Conservation (phyloP, 2,888 invertebrate species). For the Tenodera sinensis region DNA sequence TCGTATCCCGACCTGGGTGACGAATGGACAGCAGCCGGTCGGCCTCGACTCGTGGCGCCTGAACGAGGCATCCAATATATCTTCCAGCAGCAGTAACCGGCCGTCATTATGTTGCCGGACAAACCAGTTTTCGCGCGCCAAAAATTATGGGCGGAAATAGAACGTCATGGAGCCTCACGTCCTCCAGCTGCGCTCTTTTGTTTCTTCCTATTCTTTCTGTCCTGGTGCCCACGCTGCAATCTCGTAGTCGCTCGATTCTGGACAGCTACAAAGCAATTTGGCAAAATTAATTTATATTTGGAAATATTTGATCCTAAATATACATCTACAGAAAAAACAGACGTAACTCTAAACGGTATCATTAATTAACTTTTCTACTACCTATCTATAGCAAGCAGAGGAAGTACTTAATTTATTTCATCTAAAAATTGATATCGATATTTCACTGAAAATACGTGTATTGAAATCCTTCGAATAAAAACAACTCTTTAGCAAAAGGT, state of each 20-base stretch:
- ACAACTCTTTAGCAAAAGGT: too few species aligned
- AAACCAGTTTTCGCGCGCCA: conserved; percentile 26
- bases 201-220: conserved; percentile 1
- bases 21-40: background rate
- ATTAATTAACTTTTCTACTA: too few species aligned
- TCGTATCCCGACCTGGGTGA: background rate
- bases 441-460: too few species aligned
- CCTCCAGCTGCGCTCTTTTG: conserved; percentile 6
- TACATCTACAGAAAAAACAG: too few species aligned
- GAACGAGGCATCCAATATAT: background rate
- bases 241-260: background rate
- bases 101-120: conserved; percentile 18
- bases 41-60: background rate
- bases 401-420: too few species aligned
- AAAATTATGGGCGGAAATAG: conserved; percentile 28
- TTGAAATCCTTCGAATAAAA: too few species aligned
- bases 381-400: too few species aligned
- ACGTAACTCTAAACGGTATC: too few species aligned
- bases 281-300: too few species aligned
- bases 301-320: too few species aligned
- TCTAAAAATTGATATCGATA: too few species aligned
- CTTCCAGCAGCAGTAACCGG: background rate
- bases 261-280: too few species aligned
- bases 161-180: background rate
- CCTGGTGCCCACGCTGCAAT: background rate